phyloP scores from a whole-genome alignment of 2,113 vertebrate species.

The Mionectes macconnelli region DNA sequence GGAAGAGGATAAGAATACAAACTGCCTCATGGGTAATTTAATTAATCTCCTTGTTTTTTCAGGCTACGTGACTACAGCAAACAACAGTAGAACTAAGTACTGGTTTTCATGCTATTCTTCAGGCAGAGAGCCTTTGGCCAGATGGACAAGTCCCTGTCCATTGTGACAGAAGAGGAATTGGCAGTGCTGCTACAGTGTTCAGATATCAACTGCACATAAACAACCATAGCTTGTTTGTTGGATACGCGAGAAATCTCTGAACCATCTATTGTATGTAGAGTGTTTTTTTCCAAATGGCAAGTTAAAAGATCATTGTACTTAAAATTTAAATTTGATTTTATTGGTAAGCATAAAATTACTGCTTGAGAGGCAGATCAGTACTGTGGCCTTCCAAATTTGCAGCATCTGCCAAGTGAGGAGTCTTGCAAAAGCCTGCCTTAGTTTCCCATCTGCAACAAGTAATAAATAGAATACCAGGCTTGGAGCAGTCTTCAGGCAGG shows the following conservation, averaged over 20 bases:
- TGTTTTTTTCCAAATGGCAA: background rate
- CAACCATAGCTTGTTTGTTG: background rate
- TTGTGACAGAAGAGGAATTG: background rate
- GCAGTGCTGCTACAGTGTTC: background rate
- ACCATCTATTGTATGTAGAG: background rate
- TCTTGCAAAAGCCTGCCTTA: conserved; percentile 32
- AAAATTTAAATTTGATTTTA: background rate
- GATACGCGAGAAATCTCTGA: background rate
- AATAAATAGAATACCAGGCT: conserved; percentile 48
- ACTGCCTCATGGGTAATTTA: background rate
- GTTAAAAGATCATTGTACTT: conserved; percentile 6
- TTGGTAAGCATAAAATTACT: conserved; percentile 9
- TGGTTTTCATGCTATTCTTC: background rate
- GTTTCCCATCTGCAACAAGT: conserved; percentile 55
- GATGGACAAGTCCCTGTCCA: background rate
- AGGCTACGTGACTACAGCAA: background rate
- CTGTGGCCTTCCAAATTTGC: background rate
- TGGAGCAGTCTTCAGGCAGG: conserved; percentile 21
- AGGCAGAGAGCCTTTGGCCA: background rate
- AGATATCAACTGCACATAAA: background rate
- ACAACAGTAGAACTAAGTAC: background rate
- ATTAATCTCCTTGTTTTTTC: background rate
- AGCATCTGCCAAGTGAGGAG: conserved; percentile 30
- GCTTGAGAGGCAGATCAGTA: background rate
- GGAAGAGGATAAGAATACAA: background rate